Conservation (phyloP, 2,888 invertebrate species). For the Meteorus colon region DNA sequence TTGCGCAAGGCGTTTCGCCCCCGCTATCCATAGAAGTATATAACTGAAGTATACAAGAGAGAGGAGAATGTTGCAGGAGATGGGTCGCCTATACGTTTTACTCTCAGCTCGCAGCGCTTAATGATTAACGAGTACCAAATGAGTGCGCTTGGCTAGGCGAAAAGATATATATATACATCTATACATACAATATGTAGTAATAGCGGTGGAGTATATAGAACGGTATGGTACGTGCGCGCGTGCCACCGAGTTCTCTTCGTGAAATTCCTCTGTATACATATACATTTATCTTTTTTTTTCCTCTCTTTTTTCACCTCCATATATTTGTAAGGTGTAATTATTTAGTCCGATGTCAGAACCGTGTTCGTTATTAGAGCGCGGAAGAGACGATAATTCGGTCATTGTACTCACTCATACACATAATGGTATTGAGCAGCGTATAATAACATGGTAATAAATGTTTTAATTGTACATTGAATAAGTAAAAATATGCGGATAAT, state of each 20-base stretch:
- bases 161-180: neutral
- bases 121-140: constrained; percentile 39
- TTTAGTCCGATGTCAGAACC: constrained; percentile 23
- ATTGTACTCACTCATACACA: constrained; percentile 30
- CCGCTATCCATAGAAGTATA: constrained; percentile 9
- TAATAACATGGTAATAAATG: neutral
- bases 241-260: constrained; percentile 13
- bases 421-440: neutral
- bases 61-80: constrained; percentile 17
- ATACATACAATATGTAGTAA: constrained; percentile 3
- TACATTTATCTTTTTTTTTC: neutral
- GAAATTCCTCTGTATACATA: neutral
- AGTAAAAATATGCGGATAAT: neutral
- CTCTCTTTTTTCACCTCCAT: neutral
- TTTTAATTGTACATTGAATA: neutral
- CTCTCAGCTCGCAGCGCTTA: constrained; percentile 17
- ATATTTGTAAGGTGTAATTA: constrained; percentile 12
- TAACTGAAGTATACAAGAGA: neutral
- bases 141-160: neutral
- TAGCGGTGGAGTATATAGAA: neutral
- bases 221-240: constrained; percentile 10
- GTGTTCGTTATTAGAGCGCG: constrained; percentile 39
- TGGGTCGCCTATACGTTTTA: constrained; percentile 7
- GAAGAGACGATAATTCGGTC: constrained; percentile 33
- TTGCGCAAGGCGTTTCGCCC: constrained; percentile 39